Percentiles rank a stretch among this genome's conserved stretches.
These are phyloP conservation scores for Chloebia gouldiae DNA, from an alignment of 2,113 vertebrate species.

Conservation along the genomic window DNA sequence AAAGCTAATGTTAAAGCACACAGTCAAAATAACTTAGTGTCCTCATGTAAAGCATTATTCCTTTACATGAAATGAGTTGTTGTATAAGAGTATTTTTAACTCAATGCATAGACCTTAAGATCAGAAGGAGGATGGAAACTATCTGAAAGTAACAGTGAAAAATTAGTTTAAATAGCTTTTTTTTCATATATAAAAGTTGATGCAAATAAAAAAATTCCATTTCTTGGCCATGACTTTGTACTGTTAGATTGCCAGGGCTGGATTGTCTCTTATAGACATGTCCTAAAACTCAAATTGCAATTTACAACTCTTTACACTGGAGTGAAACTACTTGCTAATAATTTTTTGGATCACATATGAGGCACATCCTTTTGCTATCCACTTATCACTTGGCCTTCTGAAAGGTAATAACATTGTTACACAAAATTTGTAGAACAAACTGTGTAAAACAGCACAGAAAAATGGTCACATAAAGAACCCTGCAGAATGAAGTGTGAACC, in stretches of 20 bases:
- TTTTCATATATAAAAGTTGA: not conserved
- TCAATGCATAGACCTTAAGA: not conserved
- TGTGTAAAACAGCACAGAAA: conserved; percentile 18
- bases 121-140: not conserved
- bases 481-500: not conserved
- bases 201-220: not conserved
- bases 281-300: not conserved
- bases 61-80: not conserved
- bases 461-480: not conserved
- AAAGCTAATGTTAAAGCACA: not conserved
- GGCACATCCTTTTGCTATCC: conserved; percentile 80
- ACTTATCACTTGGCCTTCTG: conserved; percentile 73
- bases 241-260: not conserved
- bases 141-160: not conserved
- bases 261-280: not conserved
- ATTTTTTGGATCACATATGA: conserved; percentile 80
- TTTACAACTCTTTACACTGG: not conserved
- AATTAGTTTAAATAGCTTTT: not conserved
- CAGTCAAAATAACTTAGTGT: not conserved
- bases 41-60: not conserved
- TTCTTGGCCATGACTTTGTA: not conserved
- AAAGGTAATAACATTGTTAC: conserved; percentile 79
- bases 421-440: conserved; percentile 82
- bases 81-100: not conserved
- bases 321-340: not conserved